phyloP scores from a whole-genome alignment of 2,113 vertebrate genomes.

The Pelecanus crispus region DNA sequence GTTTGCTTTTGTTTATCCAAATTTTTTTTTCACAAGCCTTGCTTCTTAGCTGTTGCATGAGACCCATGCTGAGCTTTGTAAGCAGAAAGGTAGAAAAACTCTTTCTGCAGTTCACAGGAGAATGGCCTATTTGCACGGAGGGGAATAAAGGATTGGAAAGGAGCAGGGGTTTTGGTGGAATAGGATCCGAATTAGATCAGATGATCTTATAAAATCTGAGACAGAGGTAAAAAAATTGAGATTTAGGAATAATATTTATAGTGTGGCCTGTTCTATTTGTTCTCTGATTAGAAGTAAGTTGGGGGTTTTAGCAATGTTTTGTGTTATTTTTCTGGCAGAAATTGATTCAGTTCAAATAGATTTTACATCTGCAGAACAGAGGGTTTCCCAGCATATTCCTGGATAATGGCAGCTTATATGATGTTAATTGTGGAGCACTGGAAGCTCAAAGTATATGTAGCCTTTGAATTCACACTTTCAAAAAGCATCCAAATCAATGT shows the following conservation, averaged over 20 bases:
- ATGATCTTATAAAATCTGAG: not conserved
- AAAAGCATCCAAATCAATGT: not conserved
- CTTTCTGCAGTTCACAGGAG: not conserved
- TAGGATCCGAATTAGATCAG: not conserved
- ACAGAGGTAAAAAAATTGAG: not conserved
- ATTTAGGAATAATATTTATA: not conserved
- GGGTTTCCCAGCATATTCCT: not conserved
- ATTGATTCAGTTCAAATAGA: not conserved
- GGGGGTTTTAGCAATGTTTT: not conserved
- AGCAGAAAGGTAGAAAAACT: not conserved
- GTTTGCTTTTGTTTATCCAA: not conserved
- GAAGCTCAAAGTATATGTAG: not conserved
- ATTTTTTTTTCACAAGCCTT: not conserved
- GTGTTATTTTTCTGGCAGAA: not conserved
- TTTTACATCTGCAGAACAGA: not conserved
- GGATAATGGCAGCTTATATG: not conserved
- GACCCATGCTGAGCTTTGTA: not conserved
- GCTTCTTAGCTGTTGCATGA: not conserved
- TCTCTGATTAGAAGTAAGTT: not conserved
- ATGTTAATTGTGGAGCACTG: not conserved
- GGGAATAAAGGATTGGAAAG: not conserved
- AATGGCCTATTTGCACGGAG: not conserved
- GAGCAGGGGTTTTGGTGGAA: not conserved
- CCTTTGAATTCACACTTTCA: not conserved
- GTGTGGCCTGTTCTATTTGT: not conserved